A percentile compares a stretch with the other conserved stretches of the same genome.
These are phyloP conservation scores for Coelopa frigida DNA, from an alignment of 1,140 invertebrate species.

Conservation along the genomic window DNA sequence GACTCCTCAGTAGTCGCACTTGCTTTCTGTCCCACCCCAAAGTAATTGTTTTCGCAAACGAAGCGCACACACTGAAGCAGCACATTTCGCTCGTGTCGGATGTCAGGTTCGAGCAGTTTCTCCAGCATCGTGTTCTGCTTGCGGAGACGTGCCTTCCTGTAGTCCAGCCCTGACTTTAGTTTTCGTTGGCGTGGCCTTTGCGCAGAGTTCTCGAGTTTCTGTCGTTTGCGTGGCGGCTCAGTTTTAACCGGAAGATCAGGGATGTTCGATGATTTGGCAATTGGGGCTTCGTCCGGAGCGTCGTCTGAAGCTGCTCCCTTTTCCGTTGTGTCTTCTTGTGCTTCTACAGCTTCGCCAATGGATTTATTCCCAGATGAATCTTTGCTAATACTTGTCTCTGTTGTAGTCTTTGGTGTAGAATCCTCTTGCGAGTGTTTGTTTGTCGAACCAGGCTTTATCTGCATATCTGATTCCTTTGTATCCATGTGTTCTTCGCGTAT, in stretches of 20 bases:
- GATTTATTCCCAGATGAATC: no score
- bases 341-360: no score
- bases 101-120: conserved; percentile 55
- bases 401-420: background rate
- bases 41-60: conserved; percentile 65
- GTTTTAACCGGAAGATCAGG: conserved; percentile 1
- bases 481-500: background rate
- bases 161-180: conserved; percentile 30
- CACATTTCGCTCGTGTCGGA: conserved; percentile 64
- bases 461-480: background rate
- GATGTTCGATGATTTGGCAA: conserved; percentile 15
- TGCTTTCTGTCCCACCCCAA: conserved; percentile 40
- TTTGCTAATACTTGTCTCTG: background rate
- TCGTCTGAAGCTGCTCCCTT: conserved; percentile 27
- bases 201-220: background rate
- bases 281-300: conserved; percentile 30
- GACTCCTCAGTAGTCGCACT: no score
- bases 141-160: conserved; percentile 35
- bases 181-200: conserved; percentile 4
- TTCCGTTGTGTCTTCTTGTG: conserved; percentile 9
- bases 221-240: background rate
- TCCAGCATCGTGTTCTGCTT: conserved; percentile 50
- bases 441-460: no score
- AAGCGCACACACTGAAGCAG: conserved; percentile 67
- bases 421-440: no score